Evolutionary conservation across 2,797 vertebrate genomes (phyloP).

Genomic region (Manis crassicaudata): DNA sequence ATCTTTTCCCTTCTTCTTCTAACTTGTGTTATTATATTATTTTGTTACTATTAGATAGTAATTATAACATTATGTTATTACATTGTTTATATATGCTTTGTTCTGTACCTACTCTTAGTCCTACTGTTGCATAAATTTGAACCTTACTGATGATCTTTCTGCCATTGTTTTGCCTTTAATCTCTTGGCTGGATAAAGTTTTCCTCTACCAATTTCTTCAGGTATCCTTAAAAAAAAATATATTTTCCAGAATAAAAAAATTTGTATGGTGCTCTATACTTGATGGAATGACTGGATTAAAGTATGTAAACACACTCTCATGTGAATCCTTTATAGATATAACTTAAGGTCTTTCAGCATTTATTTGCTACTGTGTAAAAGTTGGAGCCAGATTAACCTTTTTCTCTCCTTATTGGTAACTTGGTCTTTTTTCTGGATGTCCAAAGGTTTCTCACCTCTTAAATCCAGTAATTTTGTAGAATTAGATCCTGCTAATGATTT

Average conservation of each 20-base stretch:
- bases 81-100: background rate
- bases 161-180: background rate
- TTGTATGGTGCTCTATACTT: background rate
- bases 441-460: background rate
- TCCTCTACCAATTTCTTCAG: background rate
- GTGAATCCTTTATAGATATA: background rate
- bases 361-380: background rate
- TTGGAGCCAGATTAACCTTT: background rate
- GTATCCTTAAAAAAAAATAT: background rate
- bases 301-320: background rate
- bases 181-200: background rate
- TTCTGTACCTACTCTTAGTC: background rate
- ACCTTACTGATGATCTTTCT: background rate
- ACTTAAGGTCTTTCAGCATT: background rate
- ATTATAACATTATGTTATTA: background rate
- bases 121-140: background rate
- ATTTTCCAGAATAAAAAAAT: background rate
- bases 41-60: background rate
- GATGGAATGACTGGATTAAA: background rate
- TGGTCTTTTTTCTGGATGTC: background rate
- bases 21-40: background rate
- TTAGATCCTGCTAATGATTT: background rate
- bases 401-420: background rate
- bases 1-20: background rate
- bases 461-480: background rate